Conservation (phyloP, 1,140 invertebrate genomes). For the Zaprionus ornatus region DNA sequence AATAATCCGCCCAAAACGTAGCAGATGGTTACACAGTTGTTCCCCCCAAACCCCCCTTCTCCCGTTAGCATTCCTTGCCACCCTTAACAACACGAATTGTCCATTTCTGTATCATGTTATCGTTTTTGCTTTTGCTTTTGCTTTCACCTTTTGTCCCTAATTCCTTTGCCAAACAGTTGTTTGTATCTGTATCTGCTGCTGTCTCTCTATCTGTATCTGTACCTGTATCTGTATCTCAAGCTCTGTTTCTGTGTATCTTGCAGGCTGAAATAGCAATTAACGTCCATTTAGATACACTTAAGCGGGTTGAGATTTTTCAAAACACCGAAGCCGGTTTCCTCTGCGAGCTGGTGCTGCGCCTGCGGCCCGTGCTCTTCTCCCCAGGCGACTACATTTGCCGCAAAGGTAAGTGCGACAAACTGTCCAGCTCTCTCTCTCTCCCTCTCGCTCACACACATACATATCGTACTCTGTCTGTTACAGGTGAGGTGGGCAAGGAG, state of each 20-base stretch:
- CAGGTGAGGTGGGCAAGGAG: constrained; percentile 99
- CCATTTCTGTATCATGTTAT: constrained; percentile 59
- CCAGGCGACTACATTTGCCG: constrained; percentile 99
- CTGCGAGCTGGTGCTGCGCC: constrained; percentile 96
- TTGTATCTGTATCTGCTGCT: neutral
- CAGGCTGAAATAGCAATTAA: constrained; percentile 98
- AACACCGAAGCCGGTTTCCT: constrained; percentile 99
- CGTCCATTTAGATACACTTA: constrained; percentile 98
- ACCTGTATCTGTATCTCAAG: constrained; percentile 10
- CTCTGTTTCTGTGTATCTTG: constrained; percentile 25
- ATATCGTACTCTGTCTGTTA: neutral
- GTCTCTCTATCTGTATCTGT: constrained; percentile 18
- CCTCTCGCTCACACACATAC: neutral
- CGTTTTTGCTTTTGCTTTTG: constrained; percentile 14
- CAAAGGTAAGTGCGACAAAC: constrained; percentile 90
- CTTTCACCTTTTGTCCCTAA: constrained; percentile 10
- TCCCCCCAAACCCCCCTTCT: neutral
- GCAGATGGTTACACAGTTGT: neutral
- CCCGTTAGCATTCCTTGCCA: neutral
- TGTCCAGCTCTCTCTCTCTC: neutral
- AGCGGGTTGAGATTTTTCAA: constrained; percentile 99
- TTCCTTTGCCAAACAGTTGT: constrained; percentile 6
- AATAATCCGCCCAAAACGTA: constrained; percentile 34
- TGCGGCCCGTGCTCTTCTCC: constrained; percentile 98
- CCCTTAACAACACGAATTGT: constrained; percentile 52